Base-by-base conservation (phyloP, 2,888 invertebrate genomes). In the Harpagoxenus sublaevis region DNA sequence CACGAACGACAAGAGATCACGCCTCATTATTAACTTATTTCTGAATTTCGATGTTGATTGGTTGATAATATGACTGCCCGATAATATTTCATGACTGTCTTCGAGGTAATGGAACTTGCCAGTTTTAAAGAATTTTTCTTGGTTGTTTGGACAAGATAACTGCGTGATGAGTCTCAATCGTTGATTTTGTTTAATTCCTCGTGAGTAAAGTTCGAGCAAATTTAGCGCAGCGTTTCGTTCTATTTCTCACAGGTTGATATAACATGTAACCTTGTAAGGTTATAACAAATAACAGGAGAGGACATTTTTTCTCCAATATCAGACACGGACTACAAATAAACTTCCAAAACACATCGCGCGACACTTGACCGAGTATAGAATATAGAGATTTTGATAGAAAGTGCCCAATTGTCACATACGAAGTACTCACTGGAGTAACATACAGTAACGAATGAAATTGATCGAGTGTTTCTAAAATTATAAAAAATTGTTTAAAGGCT, bases 381-480 rank as follows among this genome's bases (percentile, higher is more conserved):
- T 66, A 48, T 31, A 68, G 66, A 48, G 28, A 48, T 68, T 68
- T 68, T 68, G 15, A 68, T 68, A 68, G 31, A 68, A 68, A 68
- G 15, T 42, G 2, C 31, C 28, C 45, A 28, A 4, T 68, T 48
- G 66, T 68, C 31, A 66, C 65, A 39, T 39, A 9, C 62, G 8
- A 66, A 66, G 15, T 66, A 28, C 39, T 63, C 12, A n/a, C 48
- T 48, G 66, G 18, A 66, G 28, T 42, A 39, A 18, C 12, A 66
- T 42, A 66, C 18, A 48, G 15, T 48, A 18, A 68, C 28, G 3
- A 9, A 48, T 1, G 0, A 68, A 65, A 18, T 31, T 68, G 66
- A 66, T 28, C 9, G n/a, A 45, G 18, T 31, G 5, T 68, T 68
- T 68, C 0, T 3, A 45, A 65, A 66, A 66, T 68, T 31, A 51